These are phyloP conservation scores for Mobula hypostoma DNA, from an alignment of 2,113 vertebrate species.

Conservation along the genomic window DNA sequence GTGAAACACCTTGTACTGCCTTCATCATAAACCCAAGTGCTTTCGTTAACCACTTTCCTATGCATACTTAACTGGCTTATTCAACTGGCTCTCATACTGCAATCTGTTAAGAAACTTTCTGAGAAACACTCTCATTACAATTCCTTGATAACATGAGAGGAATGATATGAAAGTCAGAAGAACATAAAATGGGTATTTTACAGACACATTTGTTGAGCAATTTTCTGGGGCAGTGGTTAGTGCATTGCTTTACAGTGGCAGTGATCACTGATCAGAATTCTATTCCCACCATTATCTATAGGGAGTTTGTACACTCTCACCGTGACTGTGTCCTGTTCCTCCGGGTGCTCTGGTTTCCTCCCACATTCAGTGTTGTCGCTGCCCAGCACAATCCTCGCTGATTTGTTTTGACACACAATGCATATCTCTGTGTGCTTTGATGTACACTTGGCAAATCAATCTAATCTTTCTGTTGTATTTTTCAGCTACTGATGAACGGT, in stretches of 20 bases:
- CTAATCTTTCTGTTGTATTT: constrained; percentile 22
- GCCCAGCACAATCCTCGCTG: too few relatives aligned
- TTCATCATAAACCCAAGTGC: background rate
- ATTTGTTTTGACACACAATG: too few relatives aligned
- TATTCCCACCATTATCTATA: too few relatives aligned
- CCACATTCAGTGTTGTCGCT: too few relatives aligned
- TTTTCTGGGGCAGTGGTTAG: constrained; percentile 30
- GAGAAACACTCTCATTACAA: too few relatives aligned
- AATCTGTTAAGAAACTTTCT: background rate
- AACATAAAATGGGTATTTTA: background rate
- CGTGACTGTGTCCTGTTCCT: too few relatives aligned
- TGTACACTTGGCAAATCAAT: too few relatives aligned
- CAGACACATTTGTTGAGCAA: background rate
- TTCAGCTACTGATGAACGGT: constrained; percentile 81
- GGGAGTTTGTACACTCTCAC: too few relatives aligned
- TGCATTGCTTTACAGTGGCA: too few relatives aligned
- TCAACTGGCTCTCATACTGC: background rate
- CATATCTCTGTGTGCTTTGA: too few relatives aligned
- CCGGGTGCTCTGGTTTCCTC: too few relatives aligned
- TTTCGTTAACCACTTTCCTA: background rate
- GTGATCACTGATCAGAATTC: too few relatives aligned
- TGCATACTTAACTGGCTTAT: background rate
- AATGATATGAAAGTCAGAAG: background rate
- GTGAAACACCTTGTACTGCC: background rate
- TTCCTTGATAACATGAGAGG: background rate